These are phyloP conservation scores for Melanotaenia boesemani DNA, from an alignment of 2,797 vertebrate genomes.

Conservation along the genomic window DNA sequence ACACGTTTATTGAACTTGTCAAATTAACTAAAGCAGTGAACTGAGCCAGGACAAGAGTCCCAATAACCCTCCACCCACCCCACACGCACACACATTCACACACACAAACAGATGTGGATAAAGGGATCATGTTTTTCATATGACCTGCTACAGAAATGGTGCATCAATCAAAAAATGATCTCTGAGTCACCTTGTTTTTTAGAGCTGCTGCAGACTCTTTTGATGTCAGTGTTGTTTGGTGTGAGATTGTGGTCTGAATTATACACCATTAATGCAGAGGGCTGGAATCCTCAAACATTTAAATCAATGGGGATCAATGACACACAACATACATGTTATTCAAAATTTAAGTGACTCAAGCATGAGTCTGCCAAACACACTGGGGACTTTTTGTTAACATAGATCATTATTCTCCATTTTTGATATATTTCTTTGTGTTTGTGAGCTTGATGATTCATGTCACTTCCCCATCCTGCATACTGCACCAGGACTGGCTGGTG, in stretches of 20 bases:
- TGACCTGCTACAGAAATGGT: constrained; percentile 45
- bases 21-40: constrained; percentile 81
- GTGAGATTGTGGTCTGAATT: constrained; percentile 32
- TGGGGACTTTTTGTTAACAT: neutral
- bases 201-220: constrained; percentile 48
- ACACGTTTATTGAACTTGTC: constrained; percentile 82
- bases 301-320: constrained; percentile 3
- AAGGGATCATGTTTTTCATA: constrained; percentile 33
- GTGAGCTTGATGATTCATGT: neutral
- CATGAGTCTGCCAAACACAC: neutral
- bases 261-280: neutral
- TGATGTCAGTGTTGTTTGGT: constrained; percentile 52
- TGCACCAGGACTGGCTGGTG: neutral
- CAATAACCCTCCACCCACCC: constrained; percentile 14
- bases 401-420: neutral
- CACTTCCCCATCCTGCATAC: neutral
- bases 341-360: neutral
- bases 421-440: no score
- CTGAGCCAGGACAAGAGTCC: constrained; percentile 50
- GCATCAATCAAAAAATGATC: constrained; percentile 59
- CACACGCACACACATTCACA: neutral
- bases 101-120: neutral
- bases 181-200: constrained; percentile 64
- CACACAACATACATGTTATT: neutral
- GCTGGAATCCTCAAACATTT: neutral